Percentiles rank a stretch among this genome's conserved stretches.
These are phyloP conservation scores for Empis stercorea DNA, from an alignment of 2,888 invertebrate species.

Conservation along the genomic window DNA sequence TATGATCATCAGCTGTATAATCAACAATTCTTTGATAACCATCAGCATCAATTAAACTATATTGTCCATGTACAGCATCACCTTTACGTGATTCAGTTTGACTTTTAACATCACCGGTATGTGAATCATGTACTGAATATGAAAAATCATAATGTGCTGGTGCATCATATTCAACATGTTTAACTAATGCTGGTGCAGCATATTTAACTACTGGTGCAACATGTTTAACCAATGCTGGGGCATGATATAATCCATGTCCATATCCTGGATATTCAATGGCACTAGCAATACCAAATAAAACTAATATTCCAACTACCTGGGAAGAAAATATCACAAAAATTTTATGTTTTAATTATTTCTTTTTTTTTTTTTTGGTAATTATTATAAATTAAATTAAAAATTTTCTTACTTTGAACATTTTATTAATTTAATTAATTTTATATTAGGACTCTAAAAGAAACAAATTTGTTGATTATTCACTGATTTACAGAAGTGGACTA, in stretches of 20 bases:
- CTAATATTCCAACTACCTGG: slow-evolving; percentile 24
- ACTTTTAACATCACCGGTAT: slow-evolving; percentile 41
- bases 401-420: slow-evolving; percentile 17
- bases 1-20: slow-evolving; percentile 41
- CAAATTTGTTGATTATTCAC: slow-evolving; percentile 21
- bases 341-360: not conserved
- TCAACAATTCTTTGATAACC: slow-evolving; percentile 41
- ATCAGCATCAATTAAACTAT: slow-evolving; percentile 41
- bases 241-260: slow-evolving; percentile 11
- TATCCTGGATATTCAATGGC: slow-evolving; percentile 23
- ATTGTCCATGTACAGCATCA: slow-evolving; percentile 41
- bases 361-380: not conserved
- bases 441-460: not conserved
- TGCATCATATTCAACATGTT: slow-evolving; percentile 25
- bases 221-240: slow-evolving; percentile 21
- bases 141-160: slow-evolving; percentile 40
- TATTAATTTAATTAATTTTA: slow-evolving; percentile 1
- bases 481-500: slow-evolving; percentile 32
- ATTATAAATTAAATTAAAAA: not conserved
- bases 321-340: not conserved
- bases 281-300: slow-evolving; percentile 22
- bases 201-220: slow-evolving; percentile 21
- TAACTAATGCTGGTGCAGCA: slow-evolving; percentile 15
- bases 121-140: slow-evolving; percentile 39
- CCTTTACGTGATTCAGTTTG: slow-evolving; percentile 42